phyloP scores from a whole-genome alignment of 2,888 invertebrate species.

The Drosophila algonquin region DNA sequence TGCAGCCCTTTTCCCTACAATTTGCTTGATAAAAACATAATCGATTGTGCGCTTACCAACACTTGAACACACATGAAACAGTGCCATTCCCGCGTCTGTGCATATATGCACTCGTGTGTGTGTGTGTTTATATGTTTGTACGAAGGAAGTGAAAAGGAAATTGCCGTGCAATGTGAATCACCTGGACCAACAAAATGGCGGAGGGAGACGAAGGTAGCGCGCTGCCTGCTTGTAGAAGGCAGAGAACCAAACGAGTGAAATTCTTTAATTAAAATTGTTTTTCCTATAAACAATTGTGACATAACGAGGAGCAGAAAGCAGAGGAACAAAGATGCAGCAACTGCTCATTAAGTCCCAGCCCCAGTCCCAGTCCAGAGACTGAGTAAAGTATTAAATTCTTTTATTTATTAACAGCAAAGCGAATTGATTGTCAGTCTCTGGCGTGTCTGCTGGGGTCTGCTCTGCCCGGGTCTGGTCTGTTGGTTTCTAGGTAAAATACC shows the following conservation, averaged over 20 bases:
- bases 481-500: slow-evolving; percentile 56
- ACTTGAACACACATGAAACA: neutral
- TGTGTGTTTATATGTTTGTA: neutral
- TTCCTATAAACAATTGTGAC: slow-evolving; percentile 60
- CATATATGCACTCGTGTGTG: neutral
- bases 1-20: slow-evolving; percentile 2
- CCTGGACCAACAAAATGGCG: slow-evolving; percentile 2
- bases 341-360: slow-evolving; percentile 63
- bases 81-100: neutral
- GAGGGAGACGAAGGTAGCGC: slow-evolving; percentile 2
- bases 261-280: slow-evolving; percentile 71
- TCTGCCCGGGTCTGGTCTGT: neutral
- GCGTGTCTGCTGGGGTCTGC: neutral
- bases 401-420: slow-evolving; percentile 58
- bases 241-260: slow-evolving; percentile 50
- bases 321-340: slow-evolving; percentile 15
- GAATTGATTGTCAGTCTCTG: slow-evolving; percentile 3
- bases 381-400: slow-evolving; percentile 67
- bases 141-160: slow-evolving; percentile 37
- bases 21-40: slow-evolving; percentile 40
- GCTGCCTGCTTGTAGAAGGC: slow-evolving; percentile 4
- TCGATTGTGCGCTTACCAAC: slow-evolving; percentile 31
- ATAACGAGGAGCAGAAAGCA: slow-evolving; percentile 23
- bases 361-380: slow-evolving; percentile 8
- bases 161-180: slow-evolving; percentile 28